phyloP scores from a whole-genome alignment of 2,888 invertebrate genomes.

The Automeris io region DNA sequence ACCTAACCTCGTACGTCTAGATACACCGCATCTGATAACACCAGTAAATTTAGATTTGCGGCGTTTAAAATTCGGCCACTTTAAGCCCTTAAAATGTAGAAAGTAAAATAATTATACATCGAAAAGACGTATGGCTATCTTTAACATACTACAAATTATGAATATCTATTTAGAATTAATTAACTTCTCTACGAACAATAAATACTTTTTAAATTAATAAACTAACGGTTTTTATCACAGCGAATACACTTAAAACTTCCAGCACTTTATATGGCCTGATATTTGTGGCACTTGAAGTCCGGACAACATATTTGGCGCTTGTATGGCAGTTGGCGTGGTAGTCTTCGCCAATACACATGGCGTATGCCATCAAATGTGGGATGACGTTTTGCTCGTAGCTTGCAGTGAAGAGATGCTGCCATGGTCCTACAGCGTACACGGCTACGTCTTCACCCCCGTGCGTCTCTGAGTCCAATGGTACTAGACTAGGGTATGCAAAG shows the following conservation, averaged over 20 bases:
- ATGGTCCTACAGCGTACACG: constrained; percentile 84
- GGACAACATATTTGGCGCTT: not conserved
- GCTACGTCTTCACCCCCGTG: constrained; percentile 89
- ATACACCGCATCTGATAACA: too few relatives aligned
- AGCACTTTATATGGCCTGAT: constrained; percentile 10
- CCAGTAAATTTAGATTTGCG: too few relatives aligned
- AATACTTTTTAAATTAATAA: constrained; percentile 4
- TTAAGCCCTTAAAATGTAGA: too few relatives aligned
- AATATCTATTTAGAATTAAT: constrained; percentile 2
- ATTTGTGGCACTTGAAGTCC: constrained; percentile 10
- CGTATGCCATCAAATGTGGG: constrained; percentile 85
- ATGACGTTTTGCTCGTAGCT: constrained; percentile 87
- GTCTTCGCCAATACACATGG: constrained; percentile 80
- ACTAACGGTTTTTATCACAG: constrained; percentile 39
- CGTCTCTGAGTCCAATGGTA: constrained; percentile 80
- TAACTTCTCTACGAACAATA: constrained; percentile 3
- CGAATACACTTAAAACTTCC: constrained; percentile 21
- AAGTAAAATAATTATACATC: too few relatives aligned
- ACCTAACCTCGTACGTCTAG: too few relatives aligned
- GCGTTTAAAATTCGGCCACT: too few relatives aligned
- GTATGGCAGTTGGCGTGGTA: constrained; percentile 56
- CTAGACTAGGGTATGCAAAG: constrained; percentile 78
- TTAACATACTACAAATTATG: not conserved
- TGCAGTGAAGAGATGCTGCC: constrained; percentile 88
- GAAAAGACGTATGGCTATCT: too few relatives aligned